Evolutionary conservation across 2,888 invertebrate genomes (phyloP).

Genomic region (Melanostoma scalare): DNA sequence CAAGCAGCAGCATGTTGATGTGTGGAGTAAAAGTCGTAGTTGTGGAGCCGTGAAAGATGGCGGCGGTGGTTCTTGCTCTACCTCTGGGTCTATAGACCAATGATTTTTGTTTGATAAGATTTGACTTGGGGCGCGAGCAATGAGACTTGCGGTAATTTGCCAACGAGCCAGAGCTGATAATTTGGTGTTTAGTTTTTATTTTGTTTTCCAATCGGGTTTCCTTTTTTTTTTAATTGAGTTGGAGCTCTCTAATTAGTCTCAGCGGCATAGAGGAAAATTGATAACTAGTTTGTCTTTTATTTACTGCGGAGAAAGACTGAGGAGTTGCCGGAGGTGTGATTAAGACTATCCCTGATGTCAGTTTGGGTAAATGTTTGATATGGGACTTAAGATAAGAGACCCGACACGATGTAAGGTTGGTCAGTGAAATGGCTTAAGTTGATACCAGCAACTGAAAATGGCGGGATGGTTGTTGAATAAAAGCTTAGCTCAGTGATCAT

Average conservation of each 20-base stretch:
- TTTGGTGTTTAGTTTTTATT: constrained; percentile 3
- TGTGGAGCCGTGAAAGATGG: constrained; percentile 29
- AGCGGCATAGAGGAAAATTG: neutral
- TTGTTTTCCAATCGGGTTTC: constrained; percentile 26
- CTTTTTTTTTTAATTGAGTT: constrained; percentile 54
- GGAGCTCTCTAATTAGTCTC: constrained; percentile 42
- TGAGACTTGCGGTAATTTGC: constrained; percentile 61
- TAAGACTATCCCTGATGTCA: constrained; percentile 55
- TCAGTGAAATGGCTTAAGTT: no score
- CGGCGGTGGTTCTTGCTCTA: constrained; percentile 20
- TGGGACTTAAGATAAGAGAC: constrained; percentile 25
- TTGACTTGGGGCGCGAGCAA: constrained; percentile 62
- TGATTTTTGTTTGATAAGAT: constrained; percentile 66
- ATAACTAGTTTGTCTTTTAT: constrained; percentile 36
- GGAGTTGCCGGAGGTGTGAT: constrained; percentile 65
- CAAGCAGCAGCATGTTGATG: constrained; percentile 11
- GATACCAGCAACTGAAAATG: no score
- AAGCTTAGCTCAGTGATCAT: no score
- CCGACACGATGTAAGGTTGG: constrained; percentile 27
- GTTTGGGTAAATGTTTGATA: constrained; percentile 65
- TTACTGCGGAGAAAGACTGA: constrained; percentile 38
- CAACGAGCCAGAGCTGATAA: constrained; percentile 56
- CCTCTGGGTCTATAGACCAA: constrained; percentile 14
- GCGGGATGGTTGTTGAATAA: no score
- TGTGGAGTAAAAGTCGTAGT: constrained; percentile 33